phyloP scores from a whole-genome alignment of 2,888 invertebrate genomes.

The Phalangium opilio region DNA sequence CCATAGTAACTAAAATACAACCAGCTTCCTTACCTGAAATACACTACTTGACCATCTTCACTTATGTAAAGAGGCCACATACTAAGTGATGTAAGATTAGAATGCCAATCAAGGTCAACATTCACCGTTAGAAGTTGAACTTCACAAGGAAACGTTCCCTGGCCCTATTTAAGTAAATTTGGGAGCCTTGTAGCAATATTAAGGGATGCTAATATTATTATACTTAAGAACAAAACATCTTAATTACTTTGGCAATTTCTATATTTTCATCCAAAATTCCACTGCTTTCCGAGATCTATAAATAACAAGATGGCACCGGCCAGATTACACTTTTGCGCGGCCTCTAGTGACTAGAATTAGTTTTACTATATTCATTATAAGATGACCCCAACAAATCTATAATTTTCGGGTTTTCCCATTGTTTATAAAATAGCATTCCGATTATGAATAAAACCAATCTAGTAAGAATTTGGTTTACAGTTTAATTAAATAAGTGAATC shows the following conservation, averaged over 20 bases:
- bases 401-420: too few species aligned
- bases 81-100: conserved; percentile 38
- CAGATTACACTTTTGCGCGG: too few species aligned
- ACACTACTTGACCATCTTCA: conserved; percentile 47
- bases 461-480: too few species aligned
- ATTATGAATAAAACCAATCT: too few species aligned
- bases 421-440: too few species aligned
- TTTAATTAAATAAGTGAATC: too few species aligned
- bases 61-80: conserved; percentile 42
- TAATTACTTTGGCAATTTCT: conserved; percentile 41
- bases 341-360: too few species aligned
- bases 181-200: too few species aligned
- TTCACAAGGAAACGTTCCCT: conserved; percentile 46
- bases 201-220: too few species aligned
- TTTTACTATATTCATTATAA: too few species aligned
- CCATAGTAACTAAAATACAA: neutral
- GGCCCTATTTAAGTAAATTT: conserved; percentile 27
- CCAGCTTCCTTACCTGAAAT: conserved; percentile 42
- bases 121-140: conserved; percentile 45
- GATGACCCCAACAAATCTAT: too few species aligned
- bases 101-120: conserved; percentile 45
- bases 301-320: conserved; percentile 9
- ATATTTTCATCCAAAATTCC: conserved; percentile 45
- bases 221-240: too few species aligned
- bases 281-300: conserved; percentile 39